phyloP scores from a whole-genome alignment of 2,113 vertebrate genomes.

The Barnardius zonarius region DNA sequence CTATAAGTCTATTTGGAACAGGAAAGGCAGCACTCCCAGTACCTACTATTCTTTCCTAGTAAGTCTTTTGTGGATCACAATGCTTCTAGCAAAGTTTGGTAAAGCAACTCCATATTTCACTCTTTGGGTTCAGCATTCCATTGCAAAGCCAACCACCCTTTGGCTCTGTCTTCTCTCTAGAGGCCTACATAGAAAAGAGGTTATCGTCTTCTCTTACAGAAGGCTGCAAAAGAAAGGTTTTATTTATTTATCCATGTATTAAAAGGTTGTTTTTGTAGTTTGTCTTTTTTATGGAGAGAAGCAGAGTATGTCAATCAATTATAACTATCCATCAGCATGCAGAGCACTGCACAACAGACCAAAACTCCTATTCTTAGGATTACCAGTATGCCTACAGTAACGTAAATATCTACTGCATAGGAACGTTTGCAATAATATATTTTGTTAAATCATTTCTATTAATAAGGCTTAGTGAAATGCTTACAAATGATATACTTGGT shows the following conservation, averaged over 20 bases:
- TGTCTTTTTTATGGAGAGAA: neutral
- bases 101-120: neutral
- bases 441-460: neutral
- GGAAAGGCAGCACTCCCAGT: neutral
- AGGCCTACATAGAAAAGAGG: accelerated
- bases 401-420: neutral
- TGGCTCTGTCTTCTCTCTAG: neutral
- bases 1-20: neutral
- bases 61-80: neutral
- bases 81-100: neutral
- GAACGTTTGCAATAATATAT: neutral
- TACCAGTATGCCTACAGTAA: neutral
- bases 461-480: neutral
- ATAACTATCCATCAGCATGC: neutral
- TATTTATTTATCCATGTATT: neutral
- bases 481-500: neutral
- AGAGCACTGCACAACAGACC: neutral
- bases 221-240: neutral
- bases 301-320: neutral
- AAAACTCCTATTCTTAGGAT: neutral
- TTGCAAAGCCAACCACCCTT: neutral
- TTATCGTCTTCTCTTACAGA: neutral
- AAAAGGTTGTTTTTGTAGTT: neutral
- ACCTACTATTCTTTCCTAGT: neutral
- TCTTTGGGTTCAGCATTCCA: neutral